Base-by-base conservation (phyloP, 2,797 vertebrate genomes). In the Enteromius afrohamiltoni region DNA sequence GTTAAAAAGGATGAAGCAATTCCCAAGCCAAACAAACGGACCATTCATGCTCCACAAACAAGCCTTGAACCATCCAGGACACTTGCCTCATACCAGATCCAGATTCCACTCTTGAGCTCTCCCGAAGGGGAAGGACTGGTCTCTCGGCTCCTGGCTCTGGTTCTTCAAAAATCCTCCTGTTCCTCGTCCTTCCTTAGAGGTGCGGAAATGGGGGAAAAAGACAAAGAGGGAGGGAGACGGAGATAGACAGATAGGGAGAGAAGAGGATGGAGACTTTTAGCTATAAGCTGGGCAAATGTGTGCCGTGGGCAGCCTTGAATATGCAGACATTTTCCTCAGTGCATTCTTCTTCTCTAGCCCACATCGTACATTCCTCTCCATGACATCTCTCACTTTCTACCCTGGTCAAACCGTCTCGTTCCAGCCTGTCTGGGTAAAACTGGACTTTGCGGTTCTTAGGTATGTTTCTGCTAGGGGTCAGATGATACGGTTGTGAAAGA, bases 1-100 rank as follows among this genome's bases (percentile, higher is more conserved):
- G 26, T 55, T 42, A 67, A 6, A 31, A 71, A 51, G 64, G 65
- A 77, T 80, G 71, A 85, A 79, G 77, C 83, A 86, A 75, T 83
- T 74, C 73, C 29, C 83, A 76, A 87, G 45, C 71, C 64, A 71
- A 77, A 88, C 88, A 88, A 88, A 77, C 67, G 51, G 34, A 77
- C 73, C 83, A 88, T 88, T 88, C 86, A 87, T 74, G 31, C 68
- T 67, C 75, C 47, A 86, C 86, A 85, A 88, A 84, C 84, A 83
- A 84, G 75, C 69, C 80, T 77, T 55, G 81, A 68, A 87, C 53
- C 82, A 76, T 85, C 86, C 87, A 88, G 87, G 92, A 79, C 92
- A 93, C 94, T 95, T 93, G 93, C 94, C 94, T 95, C 94, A 94
- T 94, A 92, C 93, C 93, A 94, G 93, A 93, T 91, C 92, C 92